phyloP scores from a whole-genome alignment of 1,140 invertebrate species.

The Pachypsylla venusta region DNA sequence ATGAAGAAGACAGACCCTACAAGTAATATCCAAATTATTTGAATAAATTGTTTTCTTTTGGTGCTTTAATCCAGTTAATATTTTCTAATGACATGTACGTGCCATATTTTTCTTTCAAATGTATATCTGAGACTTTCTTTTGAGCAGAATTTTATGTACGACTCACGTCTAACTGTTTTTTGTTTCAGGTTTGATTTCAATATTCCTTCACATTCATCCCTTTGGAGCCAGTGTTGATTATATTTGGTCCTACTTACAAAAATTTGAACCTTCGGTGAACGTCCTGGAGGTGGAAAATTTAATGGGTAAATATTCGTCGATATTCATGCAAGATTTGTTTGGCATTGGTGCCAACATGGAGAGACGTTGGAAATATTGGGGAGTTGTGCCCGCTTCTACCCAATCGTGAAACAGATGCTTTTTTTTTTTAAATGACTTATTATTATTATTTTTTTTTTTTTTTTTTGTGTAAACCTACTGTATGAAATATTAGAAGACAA shows the following conservation, averaged over 20 bases:
- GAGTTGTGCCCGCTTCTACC: too few species aligned
- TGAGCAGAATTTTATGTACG: background rate
- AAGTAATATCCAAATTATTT: too few species aligned
- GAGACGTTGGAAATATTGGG: slow-evolving; percentile 59
- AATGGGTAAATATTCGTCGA: slow-evolving; percentile 52
- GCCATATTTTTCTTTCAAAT: too few species aligned
- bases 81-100: slow-evolving; percentile 8
- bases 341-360: slow-evolving; percentile 63
- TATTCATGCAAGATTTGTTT: slow-evolving; percentile 57
- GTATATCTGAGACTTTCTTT: background rate
- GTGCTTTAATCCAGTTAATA: background rate
- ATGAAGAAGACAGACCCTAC: too few species aligned
- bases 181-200: slow-evolving; percentile 52
- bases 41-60: background rate
- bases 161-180: slow-evolving; percentile 10
- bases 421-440: too few species aligned
- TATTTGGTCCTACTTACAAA: slow-evolving; percentile 67
- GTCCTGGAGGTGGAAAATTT: slow-evolving; percentile 56
- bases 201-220: slow-evolving; percentile 75
- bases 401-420: too few species aligned
- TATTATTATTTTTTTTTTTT: too few species aligned
- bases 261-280: slow-evolving; percentile 47
- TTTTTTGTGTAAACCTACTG: too few species aligned
- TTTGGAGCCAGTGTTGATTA: slow-evolving; percentile 72
- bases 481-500: too few species aligned